Conservation (phyloP, 2,888 invertebrate genomes). For the Gastracanthus pulcherrimus region DNA sequence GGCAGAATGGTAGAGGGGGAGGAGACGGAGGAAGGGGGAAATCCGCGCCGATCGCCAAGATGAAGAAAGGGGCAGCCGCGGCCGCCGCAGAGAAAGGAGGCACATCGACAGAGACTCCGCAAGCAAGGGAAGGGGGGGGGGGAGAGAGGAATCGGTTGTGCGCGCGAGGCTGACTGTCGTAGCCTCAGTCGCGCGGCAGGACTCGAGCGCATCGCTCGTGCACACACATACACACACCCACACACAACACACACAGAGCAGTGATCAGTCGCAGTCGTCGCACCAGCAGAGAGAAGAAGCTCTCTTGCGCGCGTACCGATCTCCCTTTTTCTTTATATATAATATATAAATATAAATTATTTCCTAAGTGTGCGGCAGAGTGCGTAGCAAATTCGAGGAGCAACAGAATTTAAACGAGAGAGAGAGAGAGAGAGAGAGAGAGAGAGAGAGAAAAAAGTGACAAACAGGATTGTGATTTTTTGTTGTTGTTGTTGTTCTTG, state of each 20-base stretch:
- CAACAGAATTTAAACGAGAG: too few relatives aligned
- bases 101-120: background rate
- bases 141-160: conserved; percentile 10
- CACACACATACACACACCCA: background rate
- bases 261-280: too few relatives aligned
- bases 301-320: background rate
- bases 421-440: too few relatives aligned
- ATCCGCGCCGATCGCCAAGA: conserved; percentile 20
- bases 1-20: background rate
- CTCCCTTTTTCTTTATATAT: too few relatives aligned
- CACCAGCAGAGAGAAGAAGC: too few relatives aligned
- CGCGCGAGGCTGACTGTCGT: background rate
- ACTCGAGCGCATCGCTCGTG: conserved; percentile 65
- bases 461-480: too few relatives aligned
- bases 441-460: too few relatives aligned
- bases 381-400: too few relatives aligned
- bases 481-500: too few relatives aligned
- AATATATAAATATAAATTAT: too few relatives aligned
- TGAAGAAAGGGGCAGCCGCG: conserved; percentile 46
- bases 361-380: too few relatives aligned
- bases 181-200: conserved; percentile 75
- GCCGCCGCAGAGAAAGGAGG: conserved; percentile 1
- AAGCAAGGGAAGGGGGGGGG: background rate
- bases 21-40: background rate
- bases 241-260: too few relatives aligned